These are phyloP conservation scores for Oxyscelio sp. DNA, from an alignment of 2,888 invertebrate species.

Conservation along the genomic window DNA sequence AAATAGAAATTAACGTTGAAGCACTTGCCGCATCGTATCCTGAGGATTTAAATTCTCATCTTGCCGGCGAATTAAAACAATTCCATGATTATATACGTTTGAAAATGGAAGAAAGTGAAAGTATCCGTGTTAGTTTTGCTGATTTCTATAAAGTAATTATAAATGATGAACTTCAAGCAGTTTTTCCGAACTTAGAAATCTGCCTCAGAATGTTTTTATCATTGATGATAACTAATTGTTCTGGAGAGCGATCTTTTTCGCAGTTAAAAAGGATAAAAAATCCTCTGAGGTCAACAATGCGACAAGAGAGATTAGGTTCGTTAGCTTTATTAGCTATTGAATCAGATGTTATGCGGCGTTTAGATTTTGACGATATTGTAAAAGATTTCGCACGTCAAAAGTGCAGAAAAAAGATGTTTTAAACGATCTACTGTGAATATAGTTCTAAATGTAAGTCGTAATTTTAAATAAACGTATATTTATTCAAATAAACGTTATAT, in stretches of 20 bases:
- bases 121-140: constrained; percentile 11
- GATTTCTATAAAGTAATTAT: constrained; percentile 43
- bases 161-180: constrained; percentile 24
- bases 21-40: constrained; percentile 30
- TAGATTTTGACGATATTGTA: no score
- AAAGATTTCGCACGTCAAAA: no score
- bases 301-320: no score
- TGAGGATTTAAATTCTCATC: constrained; percentile 25
- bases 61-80: constrained; percentile 24
- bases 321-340: no score
- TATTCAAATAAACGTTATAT: no score
- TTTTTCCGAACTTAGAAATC: constrained; percentile 54
- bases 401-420: no score
- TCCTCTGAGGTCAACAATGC: constrained; percentile 42
- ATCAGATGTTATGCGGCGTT: no score
- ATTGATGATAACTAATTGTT: constrained; percentile 49
- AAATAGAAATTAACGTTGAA: constrained; percentile 13
- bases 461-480: no score
- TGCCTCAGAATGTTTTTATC: constrained; percentile 39
- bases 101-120: constrained; percentile 41
- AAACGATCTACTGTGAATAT: no score
- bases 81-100: constrained; percentile 32
- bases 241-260: constrained; percentile 53
- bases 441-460: no score
- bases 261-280: constrained; percentile 43